Evolutionary conservation across 2,113 vertebrate species (phyloP).

Genomic region (Brachypteracias leptosomus): DNA sequence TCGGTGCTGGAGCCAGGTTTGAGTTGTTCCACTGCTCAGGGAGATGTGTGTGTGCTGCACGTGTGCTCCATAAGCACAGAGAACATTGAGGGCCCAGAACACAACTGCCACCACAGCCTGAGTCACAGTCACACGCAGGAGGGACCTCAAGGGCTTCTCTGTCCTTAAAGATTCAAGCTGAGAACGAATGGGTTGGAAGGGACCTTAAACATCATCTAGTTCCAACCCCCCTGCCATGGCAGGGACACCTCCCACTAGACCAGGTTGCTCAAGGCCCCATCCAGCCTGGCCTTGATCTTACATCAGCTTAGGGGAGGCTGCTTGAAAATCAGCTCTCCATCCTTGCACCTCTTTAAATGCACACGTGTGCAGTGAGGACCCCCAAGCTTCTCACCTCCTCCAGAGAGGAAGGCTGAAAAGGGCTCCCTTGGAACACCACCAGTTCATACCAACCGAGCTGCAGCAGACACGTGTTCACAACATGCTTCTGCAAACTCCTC

Average conservation of each 20-base stretch:
- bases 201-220: not conserved
- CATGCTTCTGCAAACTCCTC: not conserved
- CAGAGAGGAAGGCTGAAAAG: not conserved
- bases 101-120: not conserved
- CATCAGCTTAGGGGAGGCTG: not conserved
- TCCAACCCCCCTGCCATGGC: no score
- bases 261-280: no score
- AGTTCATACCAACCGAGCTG: not conserved
- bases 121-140: not conserved
- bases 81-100: not conserved
- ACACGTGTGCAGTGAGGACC: not conserved
- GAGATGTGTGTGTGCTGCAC: not conserved
- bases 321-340: not conserved
- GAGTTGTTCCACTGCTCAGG: accelerated
- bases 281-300: no score
- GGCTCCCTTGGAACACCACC: not conserved
- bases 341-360: not conserved
- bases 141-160: not conserved
- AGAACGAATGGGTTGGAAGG: not conserved
- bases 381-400: accelerated
- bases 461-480: not conserved
- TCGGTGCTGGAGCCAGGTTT: accelerated
- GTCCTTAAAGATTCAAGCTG: not conserved
- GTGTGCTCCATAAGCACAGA: not conserved
- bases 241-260: no score